phyloP scores from a whole-genome alignment of 2,113 vertebrate species.

The Morone chrysops region DNA sequence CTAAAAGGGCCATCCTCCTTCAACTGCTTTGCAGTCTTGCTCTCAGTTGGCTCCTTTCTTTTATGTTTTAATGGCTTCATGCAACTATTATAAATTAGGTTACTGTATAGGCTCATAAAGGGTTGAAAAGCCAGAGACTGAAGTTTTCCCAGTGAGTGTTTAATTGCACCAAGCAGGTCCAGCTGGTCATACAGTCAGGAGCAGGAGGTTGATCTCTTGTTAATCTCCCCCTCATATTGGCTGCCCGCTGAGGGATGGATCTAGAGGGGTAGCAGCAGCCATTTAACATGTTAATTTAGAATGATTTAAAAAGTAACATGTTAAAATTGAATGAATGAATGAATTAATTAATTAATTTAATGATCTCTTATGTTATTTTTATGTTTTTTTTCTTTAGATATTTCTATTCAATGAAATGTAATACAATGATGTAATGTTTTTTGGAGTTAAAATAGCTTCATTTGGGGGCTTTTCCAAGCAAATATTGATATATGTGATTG shows the following conservation, averaged over 20 bases:
- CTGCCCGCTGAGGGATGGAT: neutral
- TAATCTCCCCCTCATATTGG: constrained; percentile 6
- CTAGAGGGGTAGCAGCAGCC: no score
- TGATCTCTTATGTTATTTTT: no score
- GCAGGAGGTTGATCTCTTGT: neutral
- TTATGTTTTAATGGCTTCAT: neutral
- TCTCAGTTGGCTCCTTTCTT: neutral
- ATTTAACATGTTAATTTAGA: neutral
- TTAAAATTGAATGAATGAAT: no score
- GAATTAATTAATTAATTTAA: no score
- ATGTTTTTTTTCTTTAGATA: no score
- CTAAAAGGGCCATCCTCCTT: neutral
- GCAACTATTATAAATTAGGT: neutral
- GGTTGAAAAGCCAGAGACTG: neutral
- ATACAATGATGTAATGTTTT: no score
- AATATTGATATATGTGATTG: no score
- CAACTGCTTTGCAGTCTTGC: no score
- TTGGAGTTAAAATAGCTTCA: no score
- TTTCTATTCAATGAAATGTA: no score
- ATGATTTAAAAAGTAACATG: no score
- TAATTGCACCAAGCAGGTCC: constrained; percentile 1
- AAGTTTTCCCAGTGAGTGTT: neutral
- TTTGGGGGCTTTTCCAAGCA: no score
- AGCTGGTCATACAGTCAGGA: constrained; percentile 19
- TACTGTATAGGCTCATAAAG: neutral